Conservation (phyloP, 2,113 vertebrate genomes). For the Pipa parva region DNA sequence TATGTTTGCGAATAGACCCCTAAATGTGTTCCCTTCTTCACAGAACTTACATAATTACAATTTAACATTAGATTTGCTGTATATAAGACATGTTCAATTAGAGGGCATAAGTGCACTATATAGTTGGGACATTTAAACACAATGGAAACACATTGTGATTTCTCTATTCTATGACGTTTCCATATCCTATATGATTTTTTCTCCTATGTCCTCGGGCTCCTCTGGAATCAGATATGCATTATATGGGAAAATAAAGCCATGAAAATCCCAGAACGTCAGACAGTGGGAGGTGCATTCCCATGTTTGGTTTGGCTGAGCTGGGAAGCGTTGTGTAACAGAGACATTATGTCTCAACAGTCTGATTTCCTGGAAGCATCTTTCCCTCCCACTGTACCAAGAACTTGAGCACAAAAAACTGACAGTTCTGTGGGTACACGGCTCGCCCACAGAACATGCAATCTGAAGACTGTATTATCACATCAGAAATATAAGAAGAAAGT, state of each 20-base stretch:
- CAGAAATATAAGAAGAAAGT: too few relatives aligned
- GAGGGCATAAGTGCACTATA: too few relatives aligned
- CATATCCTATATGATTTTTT: background rate
- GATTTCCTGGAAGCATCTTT: slow-evolving; percentile 26
- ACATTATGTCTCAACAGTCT: slow-evolving; percentile 22
- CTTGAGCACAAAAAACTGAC: background rate
- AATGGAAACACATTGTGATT: too few relatives aligned
- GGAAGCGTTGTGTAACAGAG: slow-evolving; percentile 23
- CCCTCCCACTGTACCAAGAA: slow-evolving; percentile 8
- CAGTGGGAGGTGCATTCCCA: slow-evolving; percentile 16
- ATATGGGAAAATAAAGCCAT: background rate
- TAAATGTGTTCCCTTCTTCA: too few relatives aligned
- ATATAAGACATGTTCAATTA: too few relatives aligned
- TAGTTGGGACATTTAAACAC: too few relatives aligned
- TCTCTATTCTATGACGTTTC: too few relatives aligned
- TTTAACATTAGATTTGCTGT: too few relatives aligned
- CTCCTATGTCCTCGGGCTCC: background rate
- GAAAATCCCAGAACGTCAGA: background rate
- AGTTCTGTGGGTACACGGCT: background rate
- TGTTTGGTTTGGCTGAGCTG: slow-evolving; percentile 30
- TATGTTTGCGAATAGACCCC: too few relatives aligned
- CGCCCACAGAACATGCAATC: background rate
- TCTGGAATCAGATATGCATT: slow-evolving; percentile 5
- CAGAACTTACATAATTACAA: too few relatives aligned
- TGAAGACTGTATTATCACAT: too few relatives aligned